Evolutionary conservation across 92 coral and sea anemone species (phyloP).

Genomic region (Scolanthus callimorphus): DNA sequence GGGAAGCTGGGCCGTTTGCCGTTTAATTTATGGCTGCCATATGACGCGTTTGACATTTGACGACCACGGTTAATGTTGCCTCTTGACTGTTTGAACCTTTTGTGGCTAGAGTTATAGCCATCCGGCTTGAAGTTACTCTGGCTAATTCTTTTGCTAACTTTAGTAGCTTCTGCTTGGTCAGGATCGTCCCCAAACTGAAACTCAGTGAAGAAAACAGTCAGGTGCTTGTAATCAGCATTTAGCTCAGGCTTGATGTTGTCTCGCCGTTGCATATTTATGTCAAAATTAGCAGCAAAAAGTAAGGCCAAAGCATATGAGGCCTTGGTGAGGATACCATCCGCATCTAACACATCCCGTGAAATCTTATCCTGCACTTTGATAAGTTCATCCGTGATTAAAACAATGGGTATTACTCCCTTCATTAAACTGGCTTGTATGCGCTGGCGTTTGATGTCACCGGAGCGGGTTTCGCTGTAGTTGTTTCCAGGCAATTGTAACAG

Average conservation of each 20-base stretch:
- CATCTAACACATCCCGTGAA: conserved; percentile 28
- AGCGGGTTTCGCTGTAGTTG: conserved; percentile 21
- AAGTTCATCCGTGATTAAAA: conserved; percentile 25
- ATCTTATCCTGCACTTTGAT: conserved; percentile 33
- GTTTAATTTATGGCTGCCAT: conserved; percentile 27
- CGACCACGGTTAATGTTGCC: conserved; percentile 17
- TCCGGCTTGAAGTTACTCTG: conserved; percentile 6
- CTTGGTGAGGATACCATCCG: conserved; percentile 16
- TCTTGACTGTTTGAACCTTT: no score
- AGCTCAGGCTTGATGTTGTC: conserved; percentile 39
- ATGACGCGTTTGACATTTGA: not conserved
- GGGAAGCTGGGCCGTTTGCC: conserved; percentile 46
- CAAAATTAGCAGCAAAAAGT: conserved; percentile 45
- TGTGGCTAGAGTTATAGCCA: no score
- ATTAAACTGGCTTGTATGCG: conserved; percentile 37
- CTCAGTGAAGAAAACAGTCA: conserved; percentile 39
- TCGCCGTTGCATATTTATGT: conserved; percentile 33
- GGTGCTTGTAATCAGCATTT: conserved; percentile 39
- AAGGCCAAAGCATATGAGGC: conserved; percentile 47
- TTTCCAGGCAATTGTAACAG: no score
- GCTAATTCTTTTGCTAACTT: conserved; percentile 25
- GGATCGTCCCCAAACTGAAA: conserved; percentile 39
- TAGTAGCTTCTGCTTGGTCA: conserved; percentile 40
- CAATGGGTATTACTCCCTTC: conserved; percentile 50
- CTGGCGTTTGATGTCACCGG: conserved; percentile 34